Percentiles rank a stretch among this genome's conserved stretches.
Conservation (phyloP, 2,797 vertebrate genomes). For the Eurystomus glaucurus region DNA sequence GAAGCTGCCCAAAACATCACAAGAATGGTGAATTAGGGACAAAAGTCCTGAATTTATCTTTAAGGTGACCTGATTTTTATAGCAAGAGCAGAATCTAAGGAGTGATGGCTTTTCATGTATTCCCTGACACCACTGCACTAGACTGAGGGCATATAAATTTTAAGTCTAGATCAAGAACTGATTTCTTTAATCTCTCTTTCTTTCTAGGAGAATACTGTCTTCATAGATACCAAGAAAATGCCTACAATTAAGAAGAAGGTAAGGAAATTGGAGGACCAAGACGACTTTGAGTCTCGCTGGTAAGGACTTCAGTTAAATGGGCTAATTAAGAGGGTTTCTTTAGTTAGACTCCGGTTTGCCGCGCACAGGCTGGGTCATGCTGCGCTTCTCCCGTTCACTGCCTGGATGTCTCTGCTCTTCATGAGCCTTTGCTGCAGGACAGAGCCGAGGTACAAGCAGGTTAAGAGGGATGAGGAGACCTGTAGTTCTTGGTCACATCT, state of each 20-base stretch:
- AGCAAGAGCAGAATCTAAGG: neutral
- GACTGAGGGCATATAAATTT: neutral
- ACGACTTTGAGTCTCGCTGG: slow-evolving; percentile 95
- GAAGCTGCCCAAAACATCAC: neutral
- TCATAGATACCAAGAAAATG: slow-evolving; percentile 98
- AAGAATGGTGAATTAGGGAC: neutral
- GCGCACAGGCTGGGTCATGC: neutral
- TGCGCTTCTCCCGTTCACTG: neutral
- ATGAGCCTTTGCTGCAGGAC: neutral
- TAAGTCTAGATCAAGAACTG: neutral
- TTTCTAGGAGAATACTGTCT: slow-evolving; percentile 92
- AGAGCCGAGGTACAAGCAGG: neutral
- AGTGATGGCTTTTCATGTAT: neutral
- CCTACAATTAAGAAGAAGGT: slow-evolving; percentile 98
- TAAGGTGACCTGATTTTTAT: neutral
- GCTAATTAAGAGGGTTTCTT: neutral
- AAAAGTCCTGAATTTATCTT: neutral
- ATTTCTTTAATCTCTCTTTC: neutral
- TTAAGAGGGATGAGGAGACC: neutral
- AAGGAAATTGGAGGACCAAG: slow-evolving; percentile 96
- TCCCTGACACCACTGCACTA: neutral
- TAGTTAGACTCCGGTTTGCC: neutral
- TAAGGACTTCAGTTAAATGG: slow-evolving; percentile 78
- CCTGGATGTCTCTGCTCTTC: neutral
- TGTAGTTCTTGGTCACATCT: neutral